Base-by-base conservation (phyloP, 37 sponge, comb jelly and placozoan species). In the Petrosia ficiformis region DNA sequence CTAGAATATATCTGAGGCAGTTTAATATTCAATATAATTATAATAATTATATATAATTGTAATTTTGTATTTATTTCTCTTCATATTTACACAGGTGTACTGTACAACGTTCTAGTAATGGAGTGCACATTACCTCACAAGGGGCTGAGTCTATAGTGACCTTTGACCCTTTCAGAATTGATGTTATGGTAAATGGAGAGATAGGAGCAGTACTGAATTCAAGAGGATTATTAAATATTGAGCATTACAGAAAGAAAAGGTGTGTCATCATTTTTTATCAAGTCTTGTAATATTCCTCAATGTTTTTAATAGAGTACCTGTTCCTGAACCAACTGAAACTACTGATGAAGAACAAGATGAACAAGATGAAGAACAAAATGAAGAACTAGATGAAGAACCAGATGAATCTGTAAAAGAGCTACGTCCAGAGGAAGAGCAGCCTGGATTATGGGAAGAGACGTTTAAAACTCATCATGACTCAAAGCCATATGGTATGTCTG, bases 391-490 rank as follows among this genome's bases (percentile, higher is more conserved):
- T 8, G 83, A 77, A 33, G 87, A 79, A 22, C 36, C 19, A 3
- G 69, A 39, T 3, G 78, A 71, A 28, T 65, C 43, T 30, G 61
- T 42, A 59, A 42, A 65, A 1, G 61, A 14, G 5, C 66, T 19
- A 42, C 74, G 71, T 1, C 74, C 75, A 0, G 58, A 48, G 38
- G 28, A 69, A n/a, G 85, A 76, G 57, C 82, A 83, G 41, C 70
- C 76, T 4, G 90, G 84, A 11, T 79, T 81, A 76, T 98, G 99
- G 99, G 91, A 92, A 68, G 99, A 98, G 77, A 86, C 74, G 4
- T 98, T 98, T 74, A 98, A 95, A 79, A 71, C 89, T 28, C 94
- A 95, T 44, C 70, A 75, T 36, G 99, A 98, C 81, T 95, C 99
- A n/a, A 92, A 92, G 44, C 95, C 95, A 8, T 80, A 89, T 54